phyloP scores from a whole-genome alignment of 2,888 invertebrate species.

The Dryobota labecula region DNA sequence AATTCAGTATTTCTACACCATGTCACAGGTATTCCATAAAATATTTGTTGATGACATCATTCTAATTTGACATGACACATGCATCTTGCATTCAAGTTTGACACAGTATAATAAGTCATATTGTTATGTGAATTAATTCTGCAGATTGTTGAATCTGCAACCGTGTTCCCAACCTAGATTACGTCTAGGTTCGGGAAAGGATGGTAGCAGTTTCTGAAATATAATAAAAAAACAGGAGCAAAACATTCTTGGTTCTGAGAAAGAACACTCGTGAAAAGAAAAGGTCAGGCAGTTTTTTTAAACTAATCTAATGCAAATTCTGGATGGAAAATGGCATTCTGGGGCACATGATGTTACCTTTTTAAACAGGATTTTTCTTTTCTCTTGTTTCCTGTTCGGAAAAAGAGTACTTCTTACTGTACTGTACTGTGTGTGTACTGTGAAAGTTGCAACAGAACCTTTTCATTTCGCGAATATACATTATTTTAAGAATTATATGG shows the following conservation, averaged over 20 bases:
- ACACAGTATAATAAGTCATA: neutral
- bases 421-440: too few species aligned
- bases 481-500: neutral
- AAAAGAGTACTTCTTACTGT: neutral
- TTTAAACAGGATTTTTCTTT: neutral
- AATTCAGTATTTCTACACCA: neutral
- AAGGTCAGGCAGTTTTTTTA: neutral
- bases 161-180: conserved; percentile 61
- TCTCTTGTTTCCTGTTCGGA: neutral
- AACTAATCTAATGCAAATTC: too few species aligned
- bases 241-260: conserved; percentile 1
- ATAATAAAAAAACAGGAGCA: conserved; percentile 61
- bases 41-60: neutral
- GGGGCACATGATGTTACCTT: neutral
- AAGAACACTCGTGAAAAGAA: conserved; percentile 1
- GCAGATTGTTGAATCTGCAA: conserved; percentile 55
- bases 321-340: too few species aligned
- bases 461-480: conserved; percentile 10
- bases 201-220: conserved; percentile 69
- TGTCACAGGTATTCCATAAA: neutral
- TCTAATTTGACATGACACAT: neutral
- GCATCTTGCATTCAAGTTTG: conserved; percentile 36
- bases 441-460: neutral
- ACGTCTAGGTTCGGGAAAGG: conserved; percentile 61
- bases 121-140: conserved; percentile 17